A percentile compares a stretch with the other conserved stretches of the same genome.
Evolutionary conservation across 2,888 invertebrate species (phyloP).

Genomic region (Copidosoma aretas): DNA sequence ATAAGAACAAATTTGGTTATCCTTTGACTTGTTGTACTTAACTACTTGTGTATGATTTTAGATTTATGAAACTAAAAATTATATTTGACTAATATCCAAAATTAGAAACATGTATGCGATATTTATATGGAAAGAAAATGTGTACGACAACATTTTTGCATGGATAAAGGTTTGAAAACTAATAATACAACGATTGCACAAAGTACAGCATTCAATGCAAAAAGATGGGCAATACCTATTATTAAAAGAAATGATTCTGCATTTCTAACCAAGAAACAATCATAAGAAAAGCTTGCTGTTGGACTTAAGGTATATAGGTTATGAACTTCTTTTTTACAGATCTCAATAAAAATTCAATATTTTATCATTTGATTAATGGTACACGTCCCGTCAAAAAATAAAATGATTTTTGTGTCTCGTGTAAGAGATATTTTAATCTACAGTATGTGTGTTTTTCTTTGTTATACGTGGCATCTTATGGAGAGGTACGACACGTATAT

Average conservation of each 20-base stretch:
- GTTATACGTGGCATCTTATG: too few relatives aligned
- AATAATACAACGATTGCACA: neutral
- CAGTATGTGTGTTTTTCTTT: too few relatives aligned
- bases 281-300: neutral
- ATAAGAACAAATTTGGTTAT: conserved; percentile 1
- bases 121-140: neutral
- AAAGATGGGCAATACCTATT: neutral
- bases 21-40: conserved; percentile 13
- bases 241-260: neutral
- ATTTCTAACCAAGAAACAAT: neutral
- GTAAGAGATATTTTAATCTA: too few relatives aligned
- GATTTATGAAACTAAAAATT: conserved; percentile 1
- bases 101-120: neutral
- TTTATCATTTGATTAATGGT: too few relatives aligned
- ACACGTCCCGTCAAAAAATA: too few relatives aligned
- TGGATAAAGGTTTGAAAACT: neutral
- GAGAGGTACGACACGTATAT: too few relatives aligned
- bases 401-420: too few relatives aligned
- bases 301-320: conserved; percentile 22
- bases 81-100: neutral
- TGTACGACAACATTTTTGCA: neutral
- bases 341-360: too few relatives aligned
- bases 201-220: neutral
- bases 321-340: too few relatives aligned
- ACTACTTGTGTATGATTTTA: neutral